Evolutionary conservation across 2,113 vertebrate genomes (phyloP).

Genomic region (Gasterosteus aculeatus): DNA sequence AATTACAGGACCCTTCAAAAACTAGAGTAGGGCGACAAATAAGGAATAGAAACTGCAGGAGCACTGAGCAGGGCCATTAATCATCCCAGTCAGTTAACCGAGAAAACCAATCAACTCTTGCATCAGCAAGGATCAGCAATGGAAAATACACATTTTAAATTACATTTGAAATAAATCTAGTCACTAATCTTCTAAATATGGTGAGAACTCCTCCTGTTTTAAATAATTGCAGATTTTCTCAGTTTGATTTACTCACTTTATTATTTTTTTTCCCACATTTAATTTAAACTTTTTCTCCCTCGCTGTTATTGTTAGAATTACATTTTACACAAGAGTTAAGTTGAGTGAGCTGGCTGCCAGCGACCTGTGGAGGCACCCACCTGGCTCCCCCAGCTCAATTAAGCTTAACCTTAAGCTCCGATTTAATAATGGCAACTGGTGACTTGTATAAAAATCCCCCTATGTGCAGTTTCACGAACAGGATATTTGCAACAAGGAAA

Average conservation of each 20-base stretch:
- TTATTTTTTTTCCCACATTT: not conserved
- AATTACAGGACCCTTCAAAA: slow-evolving; percentile 23
- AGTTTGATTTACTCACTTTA: not conserved
- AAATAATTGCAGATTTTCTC: slow-evolving; percentile 23
- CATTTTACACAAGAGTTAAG: not conserved
- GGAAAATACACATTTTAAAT: slow-evolving; percentile 40
- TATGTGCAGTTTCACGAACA: not conserved
- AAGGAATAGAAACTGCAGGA: slow-evolving; percentile 36
- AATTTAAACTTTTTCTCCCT: not conserved
- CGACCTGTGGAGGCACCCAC: too few relatives aligned
- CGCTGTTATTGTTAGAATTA: not conserved
- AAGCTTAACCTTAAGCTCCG: too few relatives aligned
- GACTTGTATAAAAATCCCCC: not conserved
- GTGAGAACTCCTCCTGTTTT: slow-evolving; percentile 32
- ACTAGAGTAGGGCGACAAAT: slow-evolving; percentile 21
- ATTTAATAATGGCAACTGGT: not conserved
- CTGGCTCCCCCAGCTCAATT: too few relatives aligned
- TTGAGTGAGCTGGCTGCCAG: too few relatives aligned
- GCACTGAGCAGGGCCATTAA: slow-evolving; percentile 38
- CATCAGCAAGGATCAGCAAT: slow-evolving; percentile 61
- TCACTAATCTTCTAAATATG: slow-evolving; percentile 42
- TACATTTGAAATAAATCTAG: slow-evolving; percentile 61
- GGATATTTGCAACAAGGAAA: not conserved
- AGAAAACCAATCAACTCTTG: slow-evolving; percentile 13
- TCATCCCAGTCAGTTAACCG: slow-evolving; percentile 54